phyloP scores from a whole-genome alignment of 2,113 vertebrate genomes.

The Pristiophorus japonicus region DNA sequence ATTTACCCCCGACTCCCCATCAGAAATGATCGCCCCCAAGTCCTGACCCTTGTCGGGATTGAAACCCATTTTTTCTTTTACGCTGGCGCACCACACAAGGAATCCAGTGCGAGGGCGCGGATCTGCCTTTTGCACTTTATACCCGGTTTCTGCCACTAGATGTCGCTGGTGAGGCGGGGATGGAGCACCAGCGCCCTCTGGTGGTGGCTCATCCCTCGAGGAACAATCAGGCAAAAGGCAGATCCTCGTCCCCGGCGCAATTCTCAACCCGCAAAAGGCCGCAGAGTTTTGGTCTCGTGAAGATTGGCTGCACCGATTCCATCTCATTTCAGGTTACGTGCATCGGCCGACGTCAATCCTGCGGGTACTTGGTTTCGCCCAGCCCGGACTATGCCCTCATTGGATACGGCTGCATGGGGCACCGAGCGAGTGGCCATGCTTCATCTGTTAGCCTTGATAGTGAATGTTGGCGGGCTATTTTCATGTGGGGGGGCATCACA shows the following conservation, averaged over 20 bases:
- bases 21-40: background rate
- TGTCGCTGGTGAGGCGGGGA: background rate
- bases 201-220: no score
- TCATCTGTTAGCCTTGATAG: background rate
- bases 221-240: background rate
- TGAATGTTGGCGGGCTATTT: background rate
- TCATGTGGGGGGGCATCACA: background rate
- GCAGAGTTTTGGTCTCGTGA: background rate
- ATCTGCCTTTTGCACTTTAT: background rate
- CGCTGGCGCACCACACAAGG: background rate
- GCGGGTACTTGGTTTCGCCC: background rate
- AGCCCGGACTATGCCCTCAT: no score
- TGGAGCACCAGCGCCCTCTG: background rate
- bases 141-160: background rate
- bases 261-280: no score
- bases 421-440: background rate
- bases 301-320: background rate
- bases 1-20: background rate
- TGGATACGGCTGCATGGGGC: no score
- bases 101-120: background rate
- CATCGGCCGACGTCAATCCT: no score
- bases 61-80: background rate
- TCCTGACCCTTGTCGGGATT: background rate
- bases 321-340: background rate
- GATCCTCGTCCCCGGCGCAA: no score